Evolutionary conservation across 2,113 vertebrate species (phyloP).

Genomic region (Etheostoma cragini): DNA sequence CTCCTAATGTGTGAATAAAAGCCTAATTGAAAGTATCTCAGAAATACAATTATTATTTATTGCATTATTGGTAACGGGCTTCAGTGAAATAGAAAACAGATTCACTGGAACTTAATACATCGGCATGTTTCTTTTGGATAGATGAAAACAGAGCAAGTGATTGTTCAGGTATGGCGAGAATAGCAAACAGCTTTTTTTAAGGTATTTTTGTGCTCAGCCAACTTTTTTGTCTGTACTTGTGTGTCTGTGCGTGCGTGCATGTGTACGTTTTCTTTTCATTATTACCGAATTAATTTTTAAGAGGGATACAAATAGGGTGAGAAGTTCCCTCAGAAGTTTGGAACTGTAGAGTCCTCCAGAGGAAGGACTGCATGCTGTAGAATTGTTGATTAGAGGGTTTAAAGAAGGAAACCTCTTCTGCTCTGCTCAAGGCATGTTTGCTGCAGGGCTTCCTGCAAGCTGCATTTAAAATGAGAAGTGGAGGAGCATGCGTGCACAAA

Average conservation of each 20-base stretch:
- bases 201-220: slow-evolving; percentile 49
- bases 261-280: slow-evolving; percentile 13
- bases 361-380: slow-evolving; percentile 21
- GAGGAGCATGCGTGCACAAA: slow-evolving; percentile 4
- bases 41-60: background rate
- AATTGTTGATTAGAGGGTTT: slow-evolving; percentile 55
- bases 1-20: slow-evolving; percentile 35
- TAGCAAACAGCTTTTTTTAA: slow-evolving; percentile 50
- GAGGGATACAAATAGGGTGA: slow-evolving; percentile 18
- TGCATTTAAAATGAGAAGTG: slow-evolving; percentile 55
- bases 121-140: slow-evolving; percentile 29
- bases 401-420: slow-evolving; percentile 41
- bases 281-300: slow-evolving; percentile 40
- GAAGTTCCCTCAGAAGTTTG: slow-evolving; percentile 38
- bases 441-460: slow-evolving; percentile 67
- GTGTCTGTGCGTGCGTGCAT: background rate
- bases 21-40: slow-evolving; percentile 26
- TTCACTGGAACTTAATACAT: slow-evolving; percentile 36
- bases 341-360: slow-evolving; percentile 26
- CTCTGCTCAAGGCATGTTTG: slow-evolving; percentile 52
- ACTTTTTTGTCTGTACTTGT: slow-evolving; percentile 12
- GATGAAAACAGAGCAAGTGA: slow-evolving; percentile 34
- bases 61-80: slow-evolving; percentile 13
- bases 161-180: slow-evolving; percentile 49
- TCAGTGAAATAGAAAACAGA: slow-evolving; percentile 47